These are phyloP conservation scores for Leucopsar rothschildi DNA, from an alignment of 2,113 vertebrate species.

Conservation along the genomic window DNA sequence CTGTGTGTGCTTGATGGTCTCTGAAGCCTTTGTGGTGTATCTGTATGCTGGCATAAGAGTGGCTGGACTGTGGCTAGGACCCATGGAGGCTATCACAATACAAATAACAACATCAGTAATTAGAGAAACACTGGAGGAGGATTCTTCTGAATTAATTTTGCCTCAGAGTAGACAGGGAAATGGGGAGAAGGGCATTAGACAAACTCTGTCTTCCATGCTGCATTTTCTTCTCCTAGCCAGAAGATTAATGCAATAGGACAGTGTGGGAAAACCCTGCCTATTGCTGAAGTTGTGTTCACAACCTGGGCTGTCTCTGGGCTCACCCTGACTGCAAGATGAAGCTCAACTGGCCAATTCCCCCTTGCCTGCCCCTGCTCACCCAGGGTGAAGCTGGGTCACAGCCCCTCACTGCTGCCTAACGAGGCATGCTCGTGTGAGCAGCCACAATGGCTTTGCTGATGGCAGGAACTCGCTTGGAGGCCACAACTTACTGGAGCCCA, in stretches of 20 bases:
- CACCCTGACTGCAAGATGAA: not conserved
- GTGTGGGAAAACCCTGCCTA: not conserved
- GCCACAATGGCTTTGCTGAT: slow-evolving; percentile 10
- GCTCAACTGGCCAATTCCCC: not conserved
- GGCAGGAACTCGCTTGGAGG: not conserved
- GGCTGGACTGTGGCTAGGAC: not conserved
- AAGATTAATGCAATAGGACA: not conserved
- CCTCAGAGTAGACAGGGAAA: not conserved
- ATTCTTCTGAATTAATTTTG: not conserved
- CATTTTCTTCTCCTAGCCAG: not conserved
- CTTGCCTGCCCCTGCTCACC: rapidly evolving
- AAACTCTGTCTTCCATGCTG: not conserved
- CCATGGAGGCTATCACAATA: not conserved
- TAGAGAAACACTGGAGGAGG: not conserved
- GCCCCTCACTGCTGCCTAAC: rapidly evolving
- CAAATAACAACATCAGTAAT: not conserved
- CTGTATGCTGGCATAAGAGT: not conserved
- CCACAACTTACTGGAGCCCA: not conserved
- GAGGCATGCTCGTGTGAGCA: not conserved
- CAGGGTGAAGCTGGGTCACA: not conserved
- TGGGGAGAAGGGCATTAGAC: not conserved
- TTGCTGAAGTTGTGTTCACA: not conserved
- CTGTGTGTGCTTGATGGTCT: not conserved
- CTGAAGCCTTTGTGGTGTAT: not conserved
- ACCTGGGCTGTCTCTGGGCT: not conserved